Evolutionary conservation across 1,140 invertebrate genomes (phyloP).

Genomic region (Drosophila yakuba): DNA sequence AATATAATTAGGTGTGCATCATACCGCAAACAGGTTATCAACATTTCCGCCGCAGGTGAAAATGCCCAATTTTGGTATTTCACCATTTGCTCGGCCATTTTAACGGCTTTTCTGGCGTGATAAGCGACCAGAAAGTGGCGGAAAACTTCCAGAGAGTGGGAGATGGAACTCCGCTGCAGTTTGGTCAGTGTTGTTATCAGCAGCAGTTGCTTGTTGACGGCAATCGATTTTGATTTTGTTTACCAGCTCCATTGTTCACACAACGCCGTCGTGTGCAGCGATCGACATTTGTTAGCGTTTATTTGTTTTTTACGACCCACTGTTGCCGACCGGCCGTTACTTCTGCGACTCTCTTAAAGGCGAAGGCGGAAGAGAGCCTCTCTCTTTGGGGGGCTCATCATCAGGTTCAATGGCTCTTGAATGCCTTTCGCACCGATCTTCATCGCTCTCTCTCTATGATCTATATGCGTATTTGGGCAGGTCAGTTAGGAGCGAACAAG

Average conservation of each 20-base stretch:
- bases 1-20: no score
- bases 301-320: slow-evolving; percentile 14
- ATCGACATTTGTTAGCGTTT: slow-evolving; percentile 2
- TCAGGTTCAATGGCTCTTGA: slow-evolving; percentile 29
- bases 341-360: background rate
- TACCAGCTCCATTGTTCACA: slow-evolving; percentile 13
- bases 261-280: slow-evolving; percentile 5
- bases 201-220: slow-evolving; percentile 15
- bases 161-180: background rate
- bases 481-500: slow-evolving; percentile 37
- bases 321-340: slow-evolving; percentile 26
- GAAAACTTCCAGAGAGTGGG: background rate
- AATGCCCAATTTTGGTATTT: slow-evolving; percentile 22
- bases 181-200: slow-evolving; percentile 23
- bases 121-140: slow-evolving; percentile 6
- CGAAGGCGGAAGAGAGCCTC: slow-evolving; percentile 5
- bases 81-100: slow-evolving; percentile 11
- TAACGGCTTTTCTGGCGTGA: background rate
- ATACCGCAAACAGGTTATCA: background rate
- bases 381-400: slow-evolving; percentile 20
- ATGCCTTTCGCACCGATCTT: slow-evolving; percentile 2
- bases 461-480: slow-evolving; percentile 31
- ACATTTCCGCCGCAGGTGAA: background rate
- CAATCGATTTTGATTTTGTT: slow-evolving; percentile 6
- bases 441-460: slow-evolving; percentile 4